phyloP scores from a whole-genome alignment of 2,888 invertebrate genomes.

The Oscheius sp. region DNA sequence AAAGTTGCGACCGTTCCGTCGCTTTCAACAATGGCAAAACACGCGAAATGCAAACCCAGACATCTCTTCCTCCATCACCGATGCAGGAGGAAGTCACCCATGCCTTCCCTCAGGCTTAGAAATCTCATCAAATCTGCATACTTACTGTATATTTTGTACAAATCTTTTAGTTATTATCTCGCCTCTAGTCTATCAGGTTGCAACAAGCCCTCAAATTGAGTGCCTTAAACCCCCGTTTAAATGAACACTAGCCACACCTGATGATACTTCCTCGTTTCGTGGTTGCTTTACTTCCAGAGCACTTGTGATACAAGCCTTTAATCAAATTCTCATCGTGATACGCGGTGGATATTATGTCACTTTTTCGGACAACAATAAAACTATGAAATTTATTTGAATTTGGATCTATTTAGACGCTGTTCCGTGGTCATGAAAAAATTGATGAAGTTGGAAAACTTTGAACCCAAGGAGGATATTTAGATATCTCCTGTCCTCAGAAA shows the following conservation, averaged over 20 bases:
- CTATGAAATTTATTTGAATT: too few relatives aligned
- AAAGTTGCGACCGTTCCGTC: slow-evolving; percentile 38
- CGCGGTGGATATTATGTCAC: slow-evolving; percentile 10
- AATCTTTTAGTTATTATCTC: neutral
- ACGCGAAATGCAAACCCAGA: slow-evolving; percentile 59
- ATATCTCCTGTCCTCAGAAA: too few relatives aligned
- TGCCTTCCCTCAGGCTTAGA: slow-evolving; percentile 1
- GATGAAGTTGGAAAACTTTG: too few relatives aligned
- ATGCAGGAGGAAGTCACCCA: neutral
- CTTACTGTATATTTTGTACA: slow-evolving; percentile 6
- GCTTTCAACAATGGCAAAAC: slow-evolving; percentile 41
- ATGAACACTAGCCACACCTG: neutral
- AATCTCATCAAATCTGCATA: slow-evolving; percentile 8
- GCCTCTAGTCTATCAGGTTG: slow-evolving; percentile 17
- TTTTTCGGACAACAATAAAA: slow-evolving; percentile 7
- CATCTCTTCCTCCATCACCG: slow-evolving; percentile 53
- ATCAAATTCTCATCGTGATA: slow-evolving; percentile 8
- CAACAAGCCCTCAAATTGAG: neutral
- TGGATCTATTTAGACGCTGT: too few relatives aligned
- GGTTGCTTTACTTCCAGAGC: slow-evolving; percentile 1
- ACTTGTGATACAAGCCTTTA: neutral
- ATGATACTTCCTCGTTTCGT: too few relatives aligned
- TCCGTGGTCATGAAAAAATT: too few relatives aligned
- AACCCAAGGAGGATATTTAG: too few relatives aligned
- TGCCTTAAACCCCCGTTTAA: slow-evolving; percentile 2